Conservation (phyloP, 2,888 invertebrate genomes). For the Polylopha cassiicola region DNA sequence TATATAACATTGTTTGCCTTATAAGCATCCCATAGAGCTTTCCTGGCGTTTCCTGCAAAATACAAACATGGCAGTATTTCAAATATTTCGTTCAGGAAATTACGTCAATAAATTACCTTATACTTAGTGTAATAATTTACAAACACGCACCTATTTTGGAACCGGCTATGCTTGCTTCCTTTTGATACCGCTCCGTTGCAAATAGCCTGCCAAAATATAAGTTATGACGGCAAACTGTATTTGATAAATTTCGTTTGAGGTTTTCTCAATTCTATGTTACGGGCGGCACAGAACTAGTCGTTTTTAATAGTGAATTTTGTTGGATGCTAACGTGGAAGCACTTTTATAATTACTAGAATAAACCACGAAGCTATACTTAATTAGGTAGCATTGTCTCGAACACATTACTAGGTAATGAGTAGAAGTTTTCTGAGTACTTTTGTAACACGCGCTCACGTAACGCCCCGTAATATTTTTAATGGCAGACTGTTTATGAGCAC, state of each 20-base stretch:
- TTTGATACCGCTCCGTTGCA: constrained; percentile 25
- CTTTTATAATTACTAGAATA: too few relatives aligned
- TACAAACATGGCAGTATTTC: constrained; percentile 10
- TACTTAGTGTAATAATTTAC: constrained; percentile 8
- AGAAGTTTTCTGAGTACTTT: constrained; percentile 49
- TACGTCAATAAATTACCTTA: constrained; percentile 18
- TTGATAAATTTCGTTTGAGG: too few relatives aligned
- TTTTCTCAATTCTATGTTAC: too few relatives aligned
- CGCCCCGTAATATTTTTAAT: constrained; percentile 46
- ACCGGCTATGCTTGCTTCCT: constrained; percentile 28
- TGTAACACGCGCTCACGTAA: constrained; percentile 34
- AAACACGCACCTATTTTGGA: constrained; percentile 29
- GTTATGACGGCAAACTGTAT: neutral
- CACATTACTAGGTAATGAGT: constrained; percentile 47
- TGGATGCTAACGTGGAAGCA: too few relatives aligned
- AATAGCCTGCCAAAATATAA: constrained; percentile 9
- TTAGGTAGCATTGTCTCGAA: constrained; percentile 34
- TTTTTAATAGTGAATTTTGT: too few relatives aligned
- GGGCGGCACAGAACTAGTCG: too few relatives aligned
- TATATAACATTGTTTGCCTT: constrained; percentile 24
- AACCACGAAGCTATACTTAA: constrained; percentile 11
- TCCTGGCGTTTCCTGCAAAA: constrained; percentile 7
- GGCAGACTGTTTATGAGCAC: constrained; percentile 39
- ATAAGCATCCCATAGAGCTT: constrained; percentile 7
- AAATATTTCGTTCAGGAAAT: constrained; percentile 11